Evolutionary conservation across 2,113 vertebrate genomes (phyloP).

Genomic region (Grammomys dolichurus): DNA sequence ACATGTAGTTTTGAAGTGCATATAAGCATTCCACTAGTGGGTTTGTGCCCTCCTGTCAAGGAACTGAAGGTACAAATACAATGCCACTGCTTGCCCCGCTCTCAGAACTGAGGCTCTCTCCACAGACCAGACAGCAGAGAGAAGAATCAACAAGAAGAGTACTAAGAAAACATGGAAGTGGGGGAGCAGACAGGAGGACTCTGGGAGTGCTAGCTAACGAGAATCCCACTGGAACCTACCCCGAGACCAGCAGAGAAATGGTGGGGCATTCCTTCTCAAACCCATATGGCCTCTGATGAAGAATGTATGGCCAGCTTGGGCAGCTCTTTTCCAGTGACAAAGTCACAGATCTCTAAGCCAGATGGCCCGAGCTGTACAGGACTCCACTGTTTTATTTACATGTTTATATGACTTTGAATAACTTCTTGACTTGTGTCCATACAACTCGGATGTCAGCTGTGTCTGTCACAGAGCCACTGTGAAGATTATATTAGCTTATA

Average conservation of each 20-base stretch:
- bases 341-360: background rate
- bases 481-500: background rate
- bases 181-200: background rate
- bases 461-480: background rate
- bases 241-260: background rate
- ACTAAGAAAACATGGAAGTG: no score
- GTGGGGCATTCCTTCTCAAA: background rate
- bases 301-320: background rate
- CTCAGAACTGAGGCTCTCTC: background rate
- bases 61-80: slow-evolving; percentile 2
- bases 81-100: background rate
- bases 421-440: background rate
- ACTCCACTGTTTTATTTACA: no score
- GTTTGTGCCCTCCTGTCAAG: background rate
- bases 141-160: background rate
- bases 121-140: background rate
- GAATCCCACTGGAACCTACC: background rate
- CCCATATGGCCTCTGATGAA: background rate
- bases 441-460: no score
- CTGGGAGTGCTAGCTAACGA: background rate
- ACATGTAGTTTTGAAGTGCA: background rate
- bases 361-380: background rate
- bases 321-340: background rate
- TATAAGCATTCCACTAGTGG: background rate
- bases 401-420: background rate